Evolutionary conservation across 2,888 invertebrate species (phyloP).

Genomic region (Atethmia centrago): DNA sequence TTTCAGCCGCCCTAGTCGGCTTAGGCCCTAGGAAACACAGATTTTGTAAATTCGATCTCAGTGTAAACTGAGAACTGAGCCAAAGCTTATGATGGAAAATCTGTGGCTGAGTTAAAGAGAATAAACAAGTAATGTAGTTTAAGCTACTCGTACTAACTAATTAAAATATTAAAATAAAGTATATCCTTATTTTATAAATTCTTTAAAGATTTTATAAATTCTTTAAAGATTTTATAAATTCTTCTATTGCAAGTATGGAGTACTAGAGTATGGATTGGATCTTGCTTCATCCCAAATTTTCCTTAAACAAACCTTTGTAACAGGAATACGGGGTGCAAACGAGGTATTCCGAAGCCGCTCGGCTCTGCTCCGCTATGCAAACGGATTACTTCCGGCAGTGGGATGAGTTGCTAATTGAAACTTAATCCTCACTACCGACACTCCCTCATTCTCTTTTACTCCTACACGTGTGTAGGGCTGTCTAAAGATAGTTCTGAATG

Average conservation of each 20-base stretch:
- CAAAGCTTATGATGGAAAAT: no score
- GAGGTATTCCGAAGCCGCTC: not conserved
- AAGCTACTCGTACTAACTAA: not conserved
- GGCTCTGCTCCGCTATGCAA: constrained; percentile 1
- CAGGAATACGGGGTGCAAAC: not conserved
- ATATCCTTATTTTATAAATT: no score
- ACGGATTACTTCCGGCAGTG: constrained; percentile 19
- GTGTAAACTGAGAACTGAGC: not conserved
- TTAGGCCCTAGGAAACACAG: no score
- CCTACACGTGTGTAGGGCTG: constrained; percentile 38
- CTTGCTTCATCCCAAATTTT: not conserved
- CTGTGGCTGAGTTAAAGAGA: no score
- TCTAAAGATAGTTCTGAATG: not conserved
- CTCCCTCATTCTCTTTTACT: constrained; percentile 24
- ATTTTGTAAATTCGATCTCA: not conserved
- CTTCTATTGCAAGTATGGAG: not conserved
- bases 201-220: no score
- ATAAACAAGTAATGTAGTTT: not conserved
- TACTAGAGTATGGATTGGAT: not conserved
- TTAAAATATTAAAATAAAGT: not conserved
- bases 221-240: not conserved
- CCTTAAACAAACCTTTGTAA: not conserved
- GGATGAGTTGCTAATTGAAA: constrained; percentile 62
- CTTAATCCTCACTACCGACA: constrained; percentile 55
- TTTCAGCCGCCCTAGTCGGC: not conserved